A percentile compares a stretch with the other conserved stretches of the same genome.
Evolutionary conservation across 2,113 vertebrate species (phyloP).

Genomic region (Pteronura brasiliensis): DNA sequence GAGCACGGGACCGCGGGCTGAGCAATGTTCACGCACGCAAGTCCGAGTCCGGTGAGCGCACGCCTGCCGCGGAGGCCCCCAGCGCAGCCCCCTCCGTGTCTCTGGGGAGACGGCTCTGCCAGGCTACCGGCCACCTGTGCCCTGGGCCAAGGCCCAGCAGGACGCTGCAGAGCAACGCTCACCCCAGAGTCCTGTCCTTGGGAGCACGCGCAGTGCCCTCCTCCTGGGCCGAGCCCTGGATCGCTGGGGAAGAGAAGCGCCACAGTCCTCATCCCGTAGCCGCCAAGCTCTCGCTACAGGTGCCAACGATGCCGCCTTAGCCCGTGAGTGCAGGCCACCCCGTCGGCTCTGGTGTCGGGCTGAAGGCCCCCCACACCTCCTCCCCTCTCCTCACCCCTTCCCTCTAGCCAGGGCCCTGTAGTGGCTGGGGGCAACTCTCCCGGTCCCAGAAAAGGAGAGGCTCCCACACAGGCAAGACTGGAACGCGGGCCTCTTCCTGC

Average conservation of each 20-base stretch:
- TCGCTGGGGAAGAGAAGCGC: neutral
- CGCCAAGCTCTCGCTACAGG: neutral
- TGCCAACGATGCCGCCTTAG: neutral
- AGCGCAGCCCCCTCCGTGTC: neutral
- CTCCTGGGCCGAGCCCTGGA: neutral
- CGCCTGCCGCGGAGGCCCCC: neutral
- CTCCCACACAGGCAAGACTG: neutral
- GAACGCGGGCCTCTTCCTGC: neutral
- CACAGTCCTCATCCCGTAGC: neutral
- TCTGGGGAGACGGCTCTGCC: neutral
- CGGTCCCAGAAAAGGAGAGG: neutral
- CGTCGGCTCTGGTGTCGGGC: accelerated
- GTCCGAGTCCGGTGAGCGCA: neutral
- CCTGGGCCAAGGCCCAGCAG: neutral
- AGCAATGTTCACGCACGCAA: accelerated
- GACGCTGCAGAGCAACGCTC: neutral
- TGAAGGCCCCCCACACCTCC: too few relatives aligned
- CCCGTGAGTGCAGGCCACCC: neutral
- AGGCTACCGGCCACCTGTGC: neutral
- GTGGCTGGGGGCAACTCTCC: too few relatives aligned
- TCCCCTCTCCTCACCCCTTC: neutral
- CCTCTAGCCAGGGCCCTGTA: neutral
- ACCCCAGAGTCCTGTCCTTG: neutral
- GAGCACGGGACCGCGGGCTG: neutral
- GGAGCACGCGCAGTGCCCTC: accelerated